These are phyloP conservation scores for Saguinus midas DNA, from an alignment of 2,113 vertebrate genomes.

Conservation along the genomic window DNA sequence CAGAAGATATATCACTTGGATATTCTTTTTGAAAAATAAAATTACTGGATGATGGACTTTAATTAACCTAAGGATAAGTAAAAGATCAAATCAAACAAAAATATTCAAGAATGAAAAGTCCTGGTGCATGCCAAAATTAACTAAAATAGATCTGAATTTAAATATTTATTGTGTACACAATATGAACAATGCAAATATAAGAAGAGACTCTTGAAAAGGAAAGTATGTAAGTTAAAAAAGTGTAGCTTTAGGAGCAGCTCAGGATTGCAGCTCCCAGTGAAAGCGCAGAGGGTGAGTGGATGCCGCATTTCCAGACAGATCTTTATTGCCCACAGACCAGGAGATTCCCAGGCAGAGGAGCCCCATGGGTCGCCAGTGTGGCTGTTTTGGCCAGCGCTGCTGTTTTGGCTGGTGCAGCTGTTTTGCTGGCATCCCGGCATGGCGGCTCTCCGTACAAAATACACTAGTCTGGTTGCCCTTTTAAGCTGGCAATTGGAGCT, in stretches of 20 bases:
- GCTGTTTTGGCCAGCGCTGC: too few relatives aligned
- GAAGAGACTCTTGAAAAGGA: background rate
- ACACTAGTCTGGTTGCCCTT: too few relatives aligned
- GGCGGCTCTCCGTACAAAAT: too few relatives aligned
- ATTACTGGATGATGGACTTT: background rate
- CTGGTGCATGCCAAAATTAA: background rate
- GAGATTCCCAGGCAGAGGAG: too few relatives aligned
- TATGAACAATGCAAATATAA: background rate
- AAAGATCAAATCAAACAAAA: background rate
- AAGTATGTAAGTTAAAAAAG: background rate
- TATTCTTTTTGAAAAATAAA: background rate
- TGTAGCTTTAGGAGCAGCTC: background rate
- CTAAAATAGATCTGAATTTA: background rate
- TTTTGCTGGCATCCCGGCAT: too few relatives aligned
- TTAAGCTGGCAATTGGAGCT: too few relatives aligned
- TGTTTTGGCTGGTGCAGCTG: too few relatives aligned
- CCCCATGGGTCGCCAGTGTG: too few relatives aligned
- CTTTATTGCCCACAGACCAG: too few relatives aligned
- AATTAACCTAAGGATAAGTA: background rate
- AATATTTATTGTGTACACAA: background rate
- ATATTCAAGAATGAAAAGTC: background rate
- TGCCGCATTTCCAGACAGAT: too few relatives aligned
- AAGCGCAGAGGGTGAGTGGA: too few relatives aligned
- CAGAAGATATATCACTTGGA: background rate
- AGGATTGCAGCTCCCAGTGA: too few relatives aligned